Conservation (phyloP, 1,140 invertebrate species). For the Achroia grisella region DNA sequence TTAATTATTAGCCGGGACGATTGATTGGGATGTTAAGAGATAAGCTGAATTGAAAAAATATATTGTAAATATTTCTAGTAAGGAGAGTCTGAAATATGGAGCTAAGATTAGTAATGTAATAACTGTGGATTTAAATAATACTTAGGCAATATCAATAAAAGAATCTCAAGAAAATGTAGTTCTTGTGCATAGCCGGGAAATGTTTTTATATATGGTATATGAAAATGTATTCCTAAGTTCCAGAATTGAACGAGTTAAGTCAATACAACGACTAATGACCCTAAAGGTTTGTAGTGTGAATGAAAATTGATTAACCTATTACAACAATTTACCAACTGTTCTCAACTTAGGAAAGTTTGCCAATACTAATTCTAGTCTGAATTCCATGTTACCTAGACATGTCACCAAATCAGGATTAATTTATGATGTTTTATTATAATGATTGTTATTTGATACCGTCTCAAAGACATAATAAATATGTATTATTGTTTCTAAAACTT, state of each 20-base stretch:
- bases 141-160: constrained; percentile 10
- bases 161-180: neutral
- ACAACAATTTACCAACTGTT: neutral
- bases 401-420: too few species aligned
- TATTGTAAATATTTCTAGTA: constrained; percentile 32
- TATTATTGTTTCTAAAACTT: too few species aligned
- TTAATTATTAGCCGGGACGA: constrained; percentile 26
- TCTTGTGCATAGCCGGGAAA: too few species aligned
- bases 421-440: constrained; percentile 22
- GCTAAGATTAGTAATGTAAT: constrained; percentile 12
- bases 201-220: too few species aligned
- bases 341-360: too few species aligned
- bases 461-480: constrained; percentile 25
- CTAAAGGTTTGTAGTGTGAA: constrained; percentile 28
- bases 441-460: constrained; percentile 37
- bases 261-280: constrained; percentile 59
- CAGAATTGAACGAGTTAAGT: constrained; percentile 57
- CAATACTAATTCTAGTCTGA: too few species aligned
- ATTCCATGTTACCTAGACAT: too few species aligned
- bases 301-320: constrained; percentile 18
- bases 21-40: constrained; percentile 11
- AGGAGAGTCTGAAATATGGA: constrained; percentile 16
- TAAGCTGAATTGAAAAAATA: constrained; percentile 16
- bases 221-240: constrained; percentile 3
- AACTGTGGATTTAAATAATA: constrained; percentile 15